A percentile compares a stretch with the other conserved stretches of the same genome.
phyloP scores from a whole-genome alignment of 2,888 invertebrate species.

The Conus canariensis region DNA sequence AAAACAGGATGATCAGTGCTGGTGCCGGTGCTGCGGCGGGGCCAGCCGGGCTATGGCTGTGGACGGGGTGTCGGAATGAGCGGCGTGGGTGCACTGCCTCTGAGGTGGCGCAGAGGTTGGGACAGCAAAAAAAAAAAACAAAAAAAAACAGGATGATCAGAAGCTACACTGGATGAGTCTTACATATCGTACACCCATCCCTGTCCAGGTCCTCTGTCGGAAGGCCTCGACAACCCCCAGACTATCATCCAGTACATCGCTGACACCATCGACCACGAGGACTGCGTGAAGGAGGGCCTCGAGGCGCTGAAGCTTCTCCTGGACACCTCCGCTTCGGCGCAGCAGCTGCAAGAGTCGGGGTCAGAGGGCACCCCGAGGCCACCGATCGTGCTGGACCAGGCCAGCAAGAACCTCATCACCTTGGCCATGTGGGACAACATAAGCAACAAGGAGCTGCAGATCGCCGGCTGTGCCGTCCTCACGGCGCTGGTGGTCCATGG shows the following conservation, averaged over 20 bases:
- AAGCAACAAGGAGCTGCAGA: constrained; percentile 65
- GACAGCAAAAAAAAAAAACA: no score
- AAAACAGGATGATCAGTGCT: no score
- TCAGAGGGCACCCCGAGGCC: constrained; percentile 48
- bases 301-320: constrained; percentile 66
- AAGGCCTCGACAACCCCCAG: constrained; percentile 34
- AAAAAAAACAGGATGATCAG: no score
- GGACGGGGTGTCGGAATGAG: no score
- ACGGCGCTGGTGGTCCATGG: constrained; percentile 69
- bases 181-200: no score
- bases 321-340: constrained; percentile 30
- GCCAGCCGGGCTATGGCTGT: no score
- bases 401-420: constrained; percentile 69
- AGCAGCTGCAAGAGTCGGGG: background rate
- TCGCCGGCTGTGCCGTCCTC: constrained; percentile 68
- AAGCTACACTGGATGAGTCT: no score
- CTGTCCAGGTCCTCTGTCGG: constrained; percentile 42
- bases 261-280: constrained; percentile 68
- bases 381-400: constrained; percentile 60
- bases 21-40: no score
- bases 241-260: constrained; percentile 70
- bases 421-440: constrained; percentile 74
- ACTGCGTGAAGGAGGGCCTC: constrained; percentile 68
- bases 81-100: no score
- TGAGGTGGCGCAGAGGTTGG: no score